Base-by-base conservation (phyloP, 2,888 invertebrate genomes). In the Doris montereyensis region DNA sequence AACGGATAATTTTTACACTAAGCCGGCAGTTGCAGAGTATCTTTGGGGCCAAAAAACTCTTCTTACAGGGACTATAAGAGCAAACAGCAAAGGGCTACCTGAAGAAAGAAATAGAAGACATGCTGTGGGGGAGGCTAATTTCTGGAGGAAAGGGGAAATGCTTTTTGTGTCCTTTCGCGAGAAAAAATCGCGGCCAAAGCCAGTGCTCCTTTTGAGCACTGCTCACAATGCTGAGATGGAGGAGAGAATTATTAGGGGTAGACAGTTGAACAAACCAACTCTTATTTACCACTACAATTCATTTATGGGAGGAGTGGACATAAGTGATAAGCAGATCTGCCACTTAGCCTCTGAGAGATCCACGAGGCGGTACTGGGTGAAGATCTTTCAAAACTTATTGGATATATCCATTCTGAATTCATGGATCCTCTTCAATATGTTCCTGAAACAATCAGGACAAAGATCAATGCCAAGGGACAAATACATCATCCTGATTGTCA, bases 241-340 rank as follows among this genome's bases (percentile, higher is more conserved):
- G 34, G 32, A 57, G 4, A 79, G 28, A 30, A 17, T 1, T 5
- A 60, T 68, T 17, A 57, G 41, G 8, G 57, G 35, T 10, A 79
- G 35, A 58, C 1, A 13, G 5, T 17, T 35, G 10, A 70, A n/a
- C 4, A 75, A 79, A 41, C 70, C 75, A 34, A 10, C 58, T 2
- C 26, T 34, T 34, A 26, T 75, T 26, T 74, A 58, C 58, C 58
- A 70, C 30, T 79, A 79, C 74, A 75, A 75, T 26, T 17, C 1
- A 3, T 60, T 74, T 62, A 79, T 79, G 70, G 79, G 79, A n/a
- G 79, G 75, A 17, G 74, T 79, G 4, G 79, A 79, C 32, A 0
- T 75, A 5, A 60, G 67, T 34, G 79, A 79, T 35, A 79, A 79
- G 41, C 67, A 35, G 32, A 41, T 75, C 0, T 75, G 17, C 28